phyloP scores from a whole-genome alignment of 1,140 invertebrate genomes.

The Diplogasteroides magnus region DNA sequence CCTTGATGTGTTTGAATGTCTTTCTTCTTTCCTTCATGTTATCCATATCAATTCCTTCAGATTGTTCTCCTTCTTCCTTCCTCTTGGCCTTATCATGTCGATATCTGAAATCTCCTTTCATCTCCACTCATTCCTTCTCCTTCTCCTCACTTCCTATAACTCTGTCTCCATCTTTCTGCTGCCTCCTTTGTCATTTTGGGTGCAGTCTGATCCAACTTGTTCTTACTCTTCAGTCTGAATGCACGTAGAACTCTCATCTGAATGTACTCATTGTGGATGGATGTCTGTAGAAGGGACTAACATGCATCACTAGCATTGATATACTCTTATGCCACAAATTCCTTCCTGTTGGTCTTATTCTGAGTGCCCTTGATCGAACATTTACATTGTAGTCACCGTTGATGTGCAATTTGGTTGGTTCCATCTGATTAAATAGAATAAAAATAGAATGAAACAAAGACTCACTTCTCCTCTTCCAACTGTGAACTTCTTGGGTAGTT shows the following conservation, averaged over 20 bases:
- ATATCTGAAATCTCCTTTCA: slow-evolving; percentile 2
- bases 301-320: slow-evolving; percentile 48
- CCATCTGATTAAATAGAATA: slow-evolving; percentile 6
- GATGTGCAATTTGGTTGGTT: slow-evolving; percentile 22
- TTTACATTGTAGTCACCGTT: slow-evolving; percentile 25
- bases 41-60: neutral
- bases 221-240: slow-evolving; percentile 32
- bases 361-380: slow-evolving; percentile 25
- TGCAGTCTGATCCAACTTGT: slow-evolving; percentile 40
- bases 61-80: neutral
- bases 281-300: slow-evolving; percentile 25
- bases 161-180: slow-evolving; percentile 47
- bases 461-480: slow-evolving; percentile 30
- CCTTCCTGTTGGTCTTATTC: slow-evolving; percentile 28
- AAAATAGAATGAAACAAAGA: neutral
- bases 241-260: slow-evolving; percentile 39
- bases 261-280: slow-evolving; percentile 1
- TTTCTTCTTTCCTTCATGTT: slow-evolving; percentile 29
- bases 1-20: slow-evolving; percentile 31
- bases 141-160: slow-evolving; percentile 39
- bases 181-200: slow-evolving; percentile 52
- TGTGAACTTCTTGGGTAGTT: slow-evolving; percentile 34
- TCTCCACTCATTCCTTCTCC: neutral
- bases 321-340: slow-evolving; percentile 47
- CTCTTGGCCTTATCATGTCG: neutral